Conservation (phyloP, 30 jellyfish, hydroid and myxozoan genomes). For the Pseudorhiza aurosa region DNA sequence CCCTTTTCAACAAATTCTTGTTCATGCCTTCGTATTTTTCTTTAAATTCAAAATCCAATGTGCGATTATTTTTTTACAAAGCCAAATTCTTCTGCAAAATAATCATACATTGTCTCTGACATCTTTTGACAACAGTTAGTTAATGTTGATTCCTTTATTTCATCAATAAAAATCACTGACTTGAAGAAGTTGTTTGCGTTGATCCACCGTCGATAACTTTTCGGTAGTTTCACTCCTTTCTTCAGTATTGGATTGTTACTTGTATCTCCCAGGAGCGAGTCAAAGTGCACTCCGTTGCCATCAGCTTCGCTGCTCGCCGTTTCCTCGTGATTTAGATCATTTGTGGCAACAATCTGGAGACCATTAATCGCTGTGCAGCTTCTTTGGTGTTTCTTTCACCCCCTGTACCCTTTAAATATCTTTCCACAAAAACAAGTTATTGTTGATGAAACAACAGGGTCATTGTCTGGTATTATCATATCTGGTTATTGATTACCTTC, state of each 20-base stretch:
- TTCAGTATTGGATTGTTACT: neutral
- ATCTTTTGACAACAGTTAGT: too few relatives aligned
- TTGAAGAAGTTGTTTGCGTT: neutral
- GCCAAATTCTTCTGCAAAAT: too few relatives aligned
- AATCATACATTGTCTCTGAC: too few relatives aligned
- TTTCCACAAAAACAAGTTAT: neutral
- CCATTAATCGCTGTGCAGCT: neutral
- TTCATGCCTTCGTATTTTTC: too few relatives aligned
- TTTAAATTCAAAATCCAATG: too few relatives aligned
- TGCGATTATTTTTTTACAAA: too few relatives aligned
- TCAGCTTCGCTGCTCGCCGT: conserved; percentile 2
- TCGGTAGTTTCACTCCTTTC: neutral
- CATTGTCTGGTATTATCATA: too few relatives aligned
- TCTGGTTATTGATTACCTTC: too few relatives aligned
- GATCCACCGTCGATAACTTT: neutral
- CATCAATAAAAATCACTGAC: too few relatives aligned
- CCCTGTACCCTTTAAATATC: neutral
- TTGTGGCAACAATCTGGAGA: neutral
- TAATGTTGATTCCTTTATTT: too few relatives aligned
- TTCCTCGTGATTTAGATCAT: conserved; percentile 1
- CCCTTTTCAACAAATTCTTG: too few relatives aligned
- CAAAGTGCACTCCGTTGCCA: neutral
- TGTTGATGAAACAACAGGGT: too few relatives aligned
- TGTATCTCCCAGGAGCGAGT: neutral
- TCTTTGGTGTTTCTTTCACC: neutral